These are phyloP conservation scores for Heliothis subflexa DNA, from an alignment of 1,140 invertebrate species.

Conservation along the genomic window DNA sequence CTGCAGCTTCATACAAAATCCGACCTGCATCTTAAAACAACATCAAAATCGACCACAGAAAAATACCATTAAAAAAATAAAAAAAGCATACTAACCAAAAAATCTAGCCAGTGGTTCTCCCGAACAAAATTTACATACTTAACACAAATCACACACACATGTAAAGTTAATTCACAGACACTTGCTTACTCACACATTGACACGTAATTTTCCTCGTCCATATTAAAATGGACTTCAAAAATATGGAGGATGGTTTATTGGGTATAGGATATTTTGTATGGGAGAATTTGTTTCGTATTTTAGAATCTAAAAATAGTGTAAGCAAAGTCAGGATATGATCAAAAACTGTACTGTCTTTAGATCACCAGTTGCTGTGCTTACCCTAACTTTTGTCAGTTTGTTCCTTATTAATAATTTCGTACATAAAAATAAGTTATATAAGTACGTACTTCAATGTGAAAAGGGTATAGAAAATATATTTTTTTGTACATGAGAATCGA, in stretches of 20 bases:
- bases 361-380: too few species aligned
- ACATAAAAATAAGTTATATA: too few species aligned
- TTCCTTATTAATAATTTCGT: too few species aligned
- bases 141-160: conserved; percentile 18
- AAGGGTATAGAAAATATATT: too few species aligned
- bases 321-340: too few species aligned
- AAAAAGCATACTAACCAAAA: conserved; percentile 25
- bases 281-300: not conserved
- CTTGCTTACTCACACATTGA: not conserved
- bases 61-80: not conserved
- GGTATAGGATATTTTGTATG: conserved; percentile 14
- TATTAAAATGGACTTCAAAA: conserved; percentile 36
- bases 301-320: too few species aligned
- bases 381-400: too few species aligned
- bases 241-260: conserved; percentile 14
- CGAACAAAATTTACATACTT: conserved; percentile 24
- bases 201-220: not conserved
- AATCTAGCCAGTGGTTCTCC: conserved; percentile 4
- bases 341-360: too few species aligned
- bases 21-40: conserved; percentile 4
- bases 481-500: too few species aligned
- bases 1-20: not conserved
- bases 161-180: not conserved
- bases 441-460: too few species aligned
- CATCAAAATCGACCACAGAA: not conserved